Percentiles rank a stretch among this genome's conserved stretches.
These are phyloP conservation scores for Spondyliosoma cantharus DNA, from an alignment of 2,797 vertebrate species.

Conservation along the genomic window DNA sequence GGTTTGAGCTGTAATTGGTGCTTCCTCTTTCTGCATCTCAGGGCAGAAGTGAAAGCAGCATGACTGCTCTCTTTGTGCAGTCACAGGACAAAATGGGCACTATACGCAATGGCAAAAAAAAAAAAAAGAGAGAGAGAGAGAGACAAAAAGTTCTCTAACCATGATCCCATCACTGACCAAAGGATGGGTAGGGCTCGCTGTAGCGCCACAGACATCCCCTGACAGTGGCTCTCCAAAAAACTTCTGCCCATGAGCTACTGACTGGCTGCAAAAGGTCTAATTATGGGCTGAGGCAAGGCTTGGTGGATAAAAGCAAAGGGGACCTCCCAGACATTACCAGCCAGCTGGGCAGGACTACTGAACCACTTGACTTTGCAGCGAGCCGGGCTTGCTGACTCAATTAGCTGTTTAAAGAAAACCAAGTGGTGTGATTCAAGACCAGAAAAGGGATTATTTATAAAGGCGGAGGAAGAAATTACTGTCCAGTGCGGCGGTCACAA, in stretches of 20 bases:
- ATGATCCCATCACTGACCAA: constrained; percentile 70
- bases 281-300: constrained; percentile 69
- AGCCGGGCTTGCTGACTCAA: constrained; percentile 68
- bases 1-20: constrained; percentile 36
- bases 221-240: constrained; percentile 54
- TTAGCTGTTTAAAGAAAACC: constrained; percentile 72
- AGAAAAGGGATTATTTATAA: constrained; percentile 75
- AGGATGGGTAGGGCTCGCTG: constrained; percentile 61
- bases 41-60: constrained; percentile 84
- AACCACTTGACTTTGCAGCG: constrained; percentile 71
- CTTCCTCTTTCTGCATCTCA: constrained; percentile 76
- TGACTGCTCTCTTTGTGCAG: constrained; percentile 72
- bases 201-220: constrained; percentile 43
- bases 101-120: constrained; percentile 44
- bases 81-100: constrained; percentile 69
- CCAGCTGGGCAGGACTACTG: constrained; percentile 68
- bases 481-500: constrained; percentile 55
- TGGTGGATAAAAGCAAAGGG: constrained; percentile 70
- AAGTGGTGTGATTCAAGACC: constrained; percentile 66
- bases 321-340: constrained; percentile 78
- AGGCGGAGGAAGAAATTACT: constrained; percentile 48
- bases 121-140: neutral
- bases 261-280: constrained; percentile 74
- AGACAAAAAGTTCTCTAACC: constrained; percentile 40
- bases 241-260: constrained; percentile 66